Evolutionary conservation across 2,797 vertebrate genomes (phyloP).

Genomic region (Eidolon dupreanum): DNA sequence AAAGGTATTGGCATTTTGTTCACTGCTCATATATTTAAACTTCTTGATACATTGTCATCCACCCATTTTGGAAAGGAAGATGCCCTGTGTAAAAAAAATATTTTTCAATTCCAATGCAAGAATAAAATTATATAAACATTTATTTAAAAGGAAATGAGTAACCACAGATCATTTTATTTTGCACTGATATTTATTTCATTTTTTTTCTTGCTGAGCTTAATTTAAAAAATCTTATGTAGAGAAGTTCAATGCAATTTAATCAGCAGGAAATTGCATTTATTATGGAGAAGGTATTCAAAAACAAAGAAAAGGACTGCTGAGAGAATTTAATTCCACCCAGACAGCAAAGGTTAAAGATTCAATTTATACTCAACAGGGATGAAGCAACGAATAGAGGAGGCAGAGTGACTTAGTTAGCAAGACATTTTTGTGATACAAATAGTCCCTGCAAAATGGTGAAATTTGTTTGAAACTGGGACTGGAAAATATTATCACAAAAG

Average conservation of each 20-base stretch:
- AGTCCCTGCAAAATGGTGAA: slow-evolving; percentile 1
- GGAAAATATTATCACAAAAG: slow-evolving; percentile 27
- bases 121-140: slow-evolving; percentile 31
- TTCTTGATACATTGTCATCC: neutral
- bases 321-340: slow-evolving; percentile 61
- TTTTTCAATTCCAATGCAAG: neutral
- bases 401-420: slow-evolving; percentile 31
- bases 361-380: slow-evolving; percentile 69
- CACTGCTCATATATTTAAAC: neutral
- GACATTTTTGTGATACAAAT: slow-evolving; percentile 38
- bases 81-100: neutral
- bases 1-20: neutral
- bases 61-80: neutral
- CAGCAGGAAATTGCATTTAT: slow-evolving; percentile 62
- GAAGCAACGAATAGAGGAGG: neutral
- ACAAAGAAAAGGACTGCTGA: slow-evolving; percentile 54
- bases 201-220: slow-evolving; percentile 69
- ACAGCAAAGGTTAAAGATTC: slow-evolving; percentile 62
- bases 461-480: neutral
- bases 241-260: slow-evolving; percentile 60
- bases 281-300: slow-evolving; percentile 54
- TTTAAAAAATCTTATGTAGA: slow-evolving; percentile 61
- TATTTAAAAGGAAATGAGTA: slow-evolving; percentile 57
- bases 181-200: slow-evolving; percentile 46
- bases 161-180: slow-evolving; percentile 46